phyloP scores from a whole-genome alignment of 2,113 vertebrate species.

The Actenoides hombroni region DNA sequence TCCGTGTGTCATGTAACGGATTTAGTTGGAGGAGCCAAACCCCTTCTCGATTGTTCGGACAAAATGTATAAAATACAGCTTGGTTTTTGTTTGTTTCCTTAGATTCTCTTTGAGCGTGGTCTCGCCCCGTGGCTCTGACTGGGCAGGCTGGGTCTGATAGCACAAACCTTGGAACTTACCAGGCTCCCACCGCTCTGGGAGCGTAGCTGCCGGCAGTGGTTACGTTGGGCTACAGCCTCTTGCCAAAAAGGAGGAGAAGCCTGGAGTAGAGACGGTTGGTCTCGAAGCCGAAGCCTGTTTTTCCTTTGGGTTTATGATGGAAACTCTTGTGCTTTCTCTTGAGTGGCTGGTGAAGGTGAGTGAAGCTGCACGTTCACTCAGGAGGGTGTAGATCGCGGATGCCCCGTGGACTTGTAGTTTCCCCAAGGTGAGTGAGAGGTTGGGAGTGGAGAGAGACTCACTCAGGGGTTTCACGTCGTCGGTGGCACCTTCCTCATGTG shows the following conservation, averaged over 20 bases:
- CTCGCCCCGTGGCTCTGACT: not conserved
- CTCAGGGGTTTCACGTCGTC: not conserved
- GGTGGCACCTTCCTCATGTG: not conserved
- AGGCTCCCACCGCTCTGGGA: not conserved
- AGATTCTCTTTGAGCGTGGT: not conserved
- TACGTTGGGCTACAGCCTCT: not conserved
- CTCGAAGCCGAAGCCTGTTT: not conserved
- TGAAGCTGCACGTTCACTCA: not conserved
- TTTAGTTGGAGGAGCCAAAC: not conserved
- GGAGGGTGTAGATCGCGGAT: not conserved
- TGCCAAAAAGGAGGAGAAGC: not conserved
- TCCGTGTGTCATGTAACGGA: not conserved
- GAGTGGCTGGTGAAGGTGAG: not conserved
- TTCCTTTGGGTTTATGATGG: not conserved
- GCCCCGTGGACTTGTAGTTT: not conserved
- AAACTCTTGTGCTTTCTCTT: not conserved
- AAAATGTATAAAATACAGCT: constrained; percentile 36
- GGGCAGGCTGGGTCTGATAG: not conserved
- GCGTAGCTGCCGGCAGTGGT: not conserved
- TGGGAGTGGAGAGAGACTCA: not conserved
- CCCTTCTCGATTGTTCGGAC: not conserved
- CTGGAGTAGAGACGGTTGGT: not conserved
- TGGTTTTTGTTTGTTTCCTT: not conserved
- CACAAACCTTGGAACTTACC: not conserved
- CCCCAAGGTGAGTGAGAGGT: not conserved